A percentile compares a stretch with the other conserved stretches of the same genome.
phyloP scores from a whole-genome alignment of 2,113 vertebrate species.

The Puntigrus tetrazona region DNA sequence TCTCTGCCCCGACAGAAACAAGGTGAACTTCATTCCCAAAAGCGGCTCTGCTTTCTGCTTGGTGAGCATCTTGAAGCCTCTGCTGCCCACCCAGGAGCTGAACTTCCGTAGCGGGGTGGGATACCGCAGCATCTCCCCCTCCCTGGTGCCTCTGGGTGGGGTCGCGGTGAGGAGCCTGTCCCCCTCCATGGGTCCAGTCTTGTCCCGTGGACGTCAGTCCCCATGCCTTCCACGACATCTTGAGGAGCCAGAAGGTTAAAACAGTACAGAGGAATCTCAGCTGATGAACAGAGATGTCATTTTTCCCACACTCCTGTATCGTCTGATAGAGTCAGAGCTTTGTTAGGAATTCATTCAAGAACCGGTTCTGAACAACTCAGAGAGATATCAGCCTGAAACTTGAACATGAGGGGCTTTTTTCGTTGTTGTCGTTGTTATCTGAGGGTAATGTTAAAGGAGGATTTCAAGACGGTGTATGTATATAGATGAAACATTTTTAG shows the following conservation, averaged over 20 bases:
- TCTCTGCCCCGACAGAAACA: conserved; percentile 99
- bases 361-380: conserved; percentile 28
- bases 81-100: conserved; percentile 91
- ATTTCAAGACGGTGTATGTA: conserved; percentile 61
- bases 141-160: conserved; percentile 81
- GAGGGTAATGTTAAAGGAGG: conserved; percentile 42
- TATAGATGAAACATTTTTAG: conserved; percentile 36
- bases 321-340: conserved; percentile 50
- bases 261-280: conserved; percentile 2
- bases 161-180: conserved; percentile 79
- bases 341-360: conserved; percentile 21
- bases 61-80: conserved; percentile 98
- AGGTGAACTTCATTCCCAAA: conserved; percentile 99
- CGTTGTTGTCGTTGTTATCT: background rate
- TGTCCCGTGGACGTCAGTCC: conserved; percentile 83
- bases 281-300: conserved; percentile 23
- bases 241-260: conserved; percentile 92
- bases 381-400: conserved; percentile 1
- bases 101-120: conserved; percentile 79
- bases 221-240: conserved; percentile 82
- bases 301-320: conserved; percentile 1
- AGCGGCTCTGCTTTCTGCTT: conserved; percentile 99
- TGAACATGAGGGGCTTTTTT: background rate
- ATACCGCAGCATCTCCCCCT: conserved; percentile 86
- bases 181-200: conserved; percentile 80